Base-by-base conservation (phyloP, 1,140 invertebrate genomes). In the Magallana ariakensis region DNA sequence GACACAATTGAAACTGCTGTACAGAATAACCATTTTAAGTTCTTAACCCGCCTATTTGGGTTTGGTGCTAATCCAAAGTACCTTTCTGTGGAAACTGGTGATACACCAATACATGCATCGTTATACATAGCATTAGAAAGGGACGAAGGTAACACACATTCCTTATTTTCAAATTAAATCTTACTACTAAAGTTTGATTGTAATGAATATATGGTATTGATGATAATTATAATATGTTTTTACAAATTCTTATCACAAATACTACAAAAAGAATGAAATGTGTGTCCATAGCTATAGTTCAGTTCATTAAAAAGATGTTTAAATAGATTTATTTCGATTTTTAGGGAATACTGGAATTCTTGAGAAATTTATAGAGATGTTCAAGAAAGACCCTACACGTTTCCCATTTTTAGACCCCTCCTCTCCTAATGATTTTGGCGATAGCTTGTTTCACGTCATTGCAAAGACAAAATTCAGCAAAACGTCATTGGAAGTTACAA, bases 71-170 rank as follows among this genome's bases (percentile, higher is more conserved):
- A 91, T 81, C 90, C 91, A 26, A 16, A 66, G 10, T 56, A 85
- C 16, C 13, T 93, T 33, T 87, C 87, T 58, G 62, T 93, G 11
- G 85, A 86, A 22, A 4, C 46, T 4, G 90, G 92, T 19, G 91
- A 92, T 60, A 92, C 93, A 66, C 92, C 93, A 0, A 88, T 92
- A 8, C 92, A 93, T 90, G 92, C 92, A 85, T 91, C 93, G 11
- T n/a, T 91, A 10, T 70, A 60, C 0, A 89, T 93, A 19, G 91
- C 89, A 10, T 66, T 93, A 33, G 88, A 90, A 66, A 91, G 90
- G 84, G 90, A 92, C 16, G 91, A 90, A 91, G 91, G 92, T 93
- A 55, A 6, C 8, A 13, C 33, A 46, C 33, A 3, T 46, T 46
- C 2, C 33, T 46, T 46, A 46, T 46, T 46, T 46, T 46, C 33